These are phyloP conservation scores for Cecidostiba fungosa DNA, from an alignment of 2,888 invertebrate species.

Conservation along the genomic window DNA sequence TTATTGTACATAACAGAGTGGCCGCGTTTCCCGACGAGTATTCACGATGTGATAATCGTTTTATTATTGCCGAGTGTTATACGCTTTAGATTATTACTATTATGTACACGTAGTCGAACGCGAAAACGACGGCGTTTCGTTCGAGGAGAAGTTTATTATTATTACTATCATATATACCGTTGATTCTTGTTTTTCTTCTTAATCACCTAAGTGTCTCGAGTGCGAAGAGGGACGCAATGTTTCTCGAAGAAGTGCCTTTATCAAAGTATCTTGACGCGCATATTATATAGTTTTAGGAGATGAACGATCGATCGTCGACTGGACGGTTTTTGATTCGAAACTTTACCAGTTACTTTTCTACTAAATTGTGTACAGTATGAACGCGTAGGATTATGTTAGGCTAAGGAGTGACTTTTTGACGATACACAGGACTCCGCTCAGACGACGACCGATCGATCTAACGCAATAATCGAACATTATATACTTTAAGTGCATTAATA, in stretches of 20 bases:
- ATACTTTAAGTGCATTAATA: constrained; percentile 20
- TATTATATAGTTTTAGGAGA: neutral
- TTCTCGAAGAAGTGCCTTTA: neutral
- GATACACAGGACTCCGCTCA: neutral
- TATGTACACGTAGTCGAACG: neutral
- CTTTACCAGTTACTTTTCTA: neutral
- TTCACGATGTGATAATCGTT: constrained; percentile 60
- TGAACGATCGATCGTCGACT: neutral
- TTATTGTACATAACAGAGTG: neutral
- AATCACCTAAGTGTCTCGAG: neutral
- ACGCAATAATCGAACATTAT: neutral
- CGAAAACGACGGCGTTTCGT: neutral
- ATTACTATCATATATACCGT: neutral
- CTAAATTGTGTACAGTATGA: neutral
- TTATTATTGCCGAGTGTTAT: constrained; percentile 8
- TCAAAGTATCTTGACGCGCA: neutral
- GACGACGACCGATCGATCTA: neutral
- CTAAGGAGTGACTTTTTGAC: neutral
- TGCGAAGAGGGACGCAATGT: neutral
- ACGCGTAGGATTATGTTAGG: neutral
- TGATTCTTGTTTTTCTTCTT: neutral
- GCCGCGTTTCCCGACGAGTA: constrained; percentile 40
- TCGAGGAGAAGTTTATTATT: neutral
- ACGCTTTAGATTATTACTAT: constrained; percentile 12
- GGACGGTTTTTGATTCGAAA: neutral